Percentiles rank a stretch among this genome's conserved stretches.
Evolutionary conservation across 1,140 invertebrate genomes (phyloP).

Genomic region (Tetragnatha versicolor): DNA sequence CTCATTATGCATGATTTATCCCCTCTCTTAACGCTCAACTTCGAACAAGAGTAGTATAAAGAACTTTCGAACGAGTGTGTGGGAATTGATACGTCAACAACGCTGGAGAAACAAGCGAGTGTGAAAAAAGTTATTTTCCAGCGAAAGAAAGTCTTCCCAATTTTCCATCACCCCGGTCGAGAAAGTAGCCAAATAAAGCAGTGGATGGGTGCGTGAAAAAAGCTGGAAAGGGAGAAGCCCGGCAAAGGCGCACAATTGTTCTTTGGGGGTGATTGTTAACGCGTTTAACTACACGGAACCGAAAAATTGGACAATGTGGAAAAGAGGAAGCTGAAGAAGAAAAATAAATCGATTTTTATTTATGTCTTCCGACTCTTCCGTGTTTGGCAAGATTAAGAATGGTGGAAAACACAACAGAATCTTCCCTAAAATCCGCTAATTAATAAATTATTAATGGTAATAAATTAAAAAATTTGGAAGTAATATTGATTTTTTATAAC

Average conservation of each 20-base stretch:
- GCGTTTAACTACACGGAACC: slow-evolving; percentile 23
- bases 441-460: too few species aligned
- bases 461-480: too few species aligned
- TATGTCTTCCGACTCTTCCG: too few species aligned
- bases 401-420: too few species aligned
- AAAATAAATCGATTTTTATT: slow-evolving; percentile 23
- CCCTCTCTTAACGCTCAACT: neutral
- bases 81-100: slow-evolving; percentile 2
- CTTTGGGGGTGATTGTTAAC: neutral
- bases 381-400: too few species aligned
- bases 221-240: neutral
- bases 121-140: neutral
- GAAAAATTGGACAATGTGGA: neutral
- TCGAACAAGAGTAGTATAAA: too few species aligned
- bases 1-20: neutral
- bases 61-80: neutral
- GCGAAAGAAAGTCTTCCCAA: too few species aligned
- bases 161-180: neutral
- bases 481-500: too few species aligned
- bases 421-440: too few species aligned
- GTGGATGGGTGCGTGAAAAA: neutral
- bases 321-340: too few species aligned
- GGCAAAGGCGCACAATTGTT: neutral
- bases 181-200: slow-evolving; percentile 9
- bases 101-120: slow-evolving; percentile 1